phyloP scores from a whole-genome alignment of 2,113 vertebrate genomes.

The Myotis yumanensis region DNA sequence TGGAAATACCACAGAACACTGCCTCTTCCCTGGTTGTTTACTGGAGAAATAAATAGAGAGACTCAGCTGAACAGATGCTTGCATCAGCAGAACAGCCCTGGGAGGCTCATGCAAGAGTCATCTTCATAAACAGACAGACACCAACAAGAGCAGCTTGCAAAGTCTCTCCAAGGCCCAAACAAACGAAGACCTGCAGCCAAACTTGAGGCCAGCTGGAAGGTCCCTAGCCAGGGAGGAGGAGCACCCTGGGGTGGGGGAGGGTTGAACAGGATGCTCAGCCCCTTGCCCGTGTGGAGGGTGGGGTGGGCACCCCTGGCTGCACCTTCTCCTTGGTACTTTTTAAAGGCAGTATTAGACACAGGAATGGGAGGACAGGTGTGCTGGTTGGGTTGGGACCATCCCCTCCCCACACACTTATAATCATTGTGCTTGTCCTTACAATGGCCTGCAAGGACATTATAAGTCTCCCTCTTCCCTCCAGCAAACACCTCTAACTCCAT shows the following conservation, averaged over 20 bases:
- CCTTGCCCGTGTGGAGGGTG: neutral
- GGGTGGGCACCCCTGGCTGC: fast-evolving
- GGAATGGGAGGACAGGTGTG: neutral
- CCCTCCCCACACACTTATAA: neutral
- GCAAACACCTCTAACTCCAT: too few species aligned
- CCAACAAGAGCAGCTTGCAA: neutral
- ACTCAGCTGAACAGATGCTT: neutral
- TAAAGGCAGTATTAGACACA: neutral
- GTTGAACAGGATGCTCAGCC: neutral
- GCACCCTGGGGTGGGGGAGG: neutral
- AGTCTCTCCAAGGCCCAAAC: neutral
- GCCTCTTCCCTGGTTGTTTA: conserved; percentile 30
- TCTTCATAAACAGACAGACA: conserved; percentile 18
- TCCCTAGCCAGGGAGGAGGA: neutral
- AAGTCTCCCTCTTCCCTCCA: fast-evolving
- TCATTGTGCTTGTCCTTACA: neutral
- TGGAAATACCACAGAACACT: conserved; percentile 34
- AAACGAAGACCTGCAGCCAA: neutral
- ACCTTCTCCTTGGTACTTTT: neutral
- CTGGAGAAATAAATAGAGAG: conserved; percentile 44
- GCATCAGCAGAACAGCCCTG: neutral
- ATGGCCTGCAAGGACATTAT: fast-evolving
- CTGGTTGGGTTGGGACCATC: neutral
- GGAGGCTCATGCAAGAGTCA: neutral
- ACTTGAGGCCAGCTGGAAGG: neutral